Evolutionary conservation across 2,113 vertebrate species (phyloP), one percentile per base, ranked within the genome.

Genomic region (Sciurus niger): DNA sequence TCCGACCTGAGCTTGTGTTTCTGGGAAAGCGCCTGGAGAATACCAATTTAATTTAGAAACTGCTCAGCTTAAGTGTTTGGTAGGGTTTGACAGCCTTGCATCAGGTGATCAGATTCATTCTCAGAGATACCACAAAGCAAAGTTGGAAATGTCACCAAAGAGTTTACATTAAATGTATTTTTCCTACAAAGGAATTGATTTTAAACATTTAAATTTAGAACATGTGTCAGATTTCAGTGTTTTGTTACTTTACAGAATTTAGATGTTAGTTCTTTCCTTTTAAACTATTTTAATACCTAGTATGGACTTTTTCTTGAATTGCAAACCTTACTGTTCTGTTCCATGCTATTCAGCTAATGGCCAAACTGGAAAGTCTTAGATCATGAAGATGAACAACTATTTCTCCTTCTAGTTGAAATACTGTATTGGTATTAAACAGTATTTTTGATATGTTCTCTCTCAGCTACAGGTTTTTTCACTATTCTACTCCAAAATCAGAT

Each of bases 31-130:
- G 48, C 89, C 95, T 97, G 83, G 96, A 98, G 96, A 98, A 98
- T 92, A 97, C 32, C n/a, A 84, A 93, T 98, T 98, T 97, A 97
- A 97, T 98, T 97, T 98, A 97, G 85, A 97, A 98, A 77, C 17
- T 93, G 85, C 24, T 85, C 67, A 16, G 40, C 53, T 96, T 84
- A 95, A 97, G 82, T 90, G 90, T 96, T 98, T 93, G 85, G 89
- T 96, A 40, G 88, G 74, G 1, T 92, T 98, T 97, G 87, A 96
- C 94, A 96, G 93, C 13, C 37, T 83, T 92, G 37, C n/a, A 65
- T 79, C 8, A 97, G 43, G 43, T 83, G 92, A 94, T 32, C 83
- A 32, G 74, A 95, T 46, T 40, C 0, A 67, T 95, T 95, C 94
- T 92, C 84, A n/a, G 96, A 98, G 90, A 95, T 68, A 87, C 63